A percentile compares a stretch with the other conserved stretches of the same genome.
Evolutionary conservation across 2,888 invertebrate species (phyloP).

Genomic region (Allacma fusca): DNA sequence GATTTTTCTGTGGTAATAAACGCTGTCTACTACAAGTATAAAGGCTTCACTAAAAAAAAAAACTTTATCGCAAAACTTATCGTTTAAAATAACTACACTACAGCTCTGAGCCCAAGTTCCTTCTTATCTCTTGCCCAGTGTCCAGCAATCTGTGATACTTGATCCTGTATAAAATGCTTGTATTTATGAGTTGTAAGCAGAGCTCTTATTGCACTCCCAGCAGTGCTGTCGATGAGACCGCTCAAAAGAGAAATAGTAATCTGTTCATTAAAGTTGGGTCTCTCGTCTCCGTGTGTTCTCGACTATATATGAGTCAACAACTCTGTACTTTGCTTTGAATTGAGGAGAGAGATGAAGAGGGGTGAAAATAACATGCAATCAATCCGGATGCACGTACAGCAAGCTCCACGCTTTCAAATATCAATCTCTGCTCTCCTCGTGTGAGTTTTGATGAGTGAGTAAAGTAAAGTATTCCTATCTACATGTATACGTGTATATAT

Average conservation of each 20-base stretch:
- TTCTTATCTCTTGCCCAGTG: too few species aligned
- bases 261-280: not conserved
- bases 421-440: not conserved
- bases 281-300: not conserved
- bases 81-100: too few species aligned
- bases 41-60: too few species aligned
- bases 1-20: too few species aligned
- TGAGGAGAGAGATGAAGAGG: constrained; percentile 12
- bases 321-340: not conserved
- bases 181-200: too few species aligned
- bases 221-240: not conserved
- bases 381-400: not conserved
- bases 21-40: too few species aligned
- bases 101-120: too few species aligned
- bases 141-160: too few species aligned
- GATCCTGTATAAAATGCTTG: too few species aligned
- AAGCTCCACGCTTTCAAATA: not conserved
- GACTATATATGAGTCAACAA: not conserved
- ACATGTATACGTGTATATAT: not conserved
- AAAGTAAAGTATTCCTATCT: not conserved
- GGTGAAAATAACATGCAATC: not conserved
- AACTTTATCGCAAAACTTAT: too few species aligned
- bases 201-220: too few species aligned
- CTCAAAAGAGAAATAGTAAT: constrained; percentile 5
- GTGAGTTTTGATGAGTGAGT: not conserved